Evolutionary conservation across 2,113 vertebrate species (phyloP).

Genomic region (Corynorhinus townsendii): DNA sequence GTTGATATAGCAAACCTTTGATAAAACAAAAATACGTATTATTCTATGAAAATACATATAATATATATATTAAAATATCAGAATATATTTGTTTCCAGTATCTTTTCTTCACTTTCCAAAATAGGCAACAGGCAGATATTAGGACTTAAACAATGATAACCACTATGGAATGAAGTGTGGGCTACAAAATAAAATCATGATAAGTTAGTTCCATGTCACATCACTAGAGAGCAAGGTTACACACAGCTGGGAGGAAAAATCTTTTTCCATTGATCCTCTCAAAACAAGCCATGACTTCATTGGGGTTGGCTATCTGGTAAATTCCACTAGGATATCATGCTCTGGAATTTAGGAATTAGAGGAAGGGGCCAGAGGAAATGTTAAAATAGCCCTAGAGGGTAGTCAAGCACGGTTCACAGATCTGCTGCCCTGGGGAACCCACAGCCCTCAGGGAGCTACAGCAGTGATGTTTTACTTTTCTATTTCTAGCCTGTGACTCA

Average conservation of each 20-base stretch:
- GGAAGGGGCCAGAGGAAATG: constrained; percentile 80
- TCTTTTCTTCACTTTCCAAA: not conserved
- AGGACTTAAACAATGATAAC: constrained; percentile 21
- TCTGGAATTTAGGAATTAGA: constrained; percentile 80
- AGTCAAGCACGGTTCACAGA: constrained; percentile 76
- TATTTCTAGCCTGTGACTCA: constrained; percentile 86
- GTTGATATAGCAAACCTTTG: not conserved
- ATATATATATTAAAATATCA: not conserved
- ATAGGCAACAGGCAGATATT: constrained; percentile 13
- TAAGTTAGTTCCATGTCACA: constrained; percentile 53
- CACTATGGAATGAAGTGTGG: not conserved
- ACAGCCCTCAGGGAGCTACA: constrained; percentile 76
- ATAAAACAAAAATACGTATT: not conserved
- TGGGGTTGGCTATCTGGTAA: constrained; percentile 60
- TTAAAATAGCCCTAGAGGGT: constrained; percentile 78
- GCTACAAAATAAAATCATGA: constrained; percentile 56
- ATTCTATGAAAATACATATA: not conserved
- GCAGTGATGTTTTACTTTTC: constrained; percentile 80
- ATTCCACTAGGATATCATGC: constrained; percentile 72
- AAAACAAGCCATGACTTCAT: constrained; percentile 60
- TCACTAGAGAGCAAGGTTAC: constrained; percentile 62
- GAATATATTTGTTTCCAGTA: not conserved
- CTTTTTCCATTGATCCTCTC: constrained; percentile 52
- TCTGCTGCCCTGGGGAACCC: constrained; percentile 77
- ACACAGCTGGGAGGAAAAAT: not conserved